Evolutionary conservation across 1,140 invertebrate genomes (phyloP).

Genomic region (Sminthurinus signatus): DNA sequence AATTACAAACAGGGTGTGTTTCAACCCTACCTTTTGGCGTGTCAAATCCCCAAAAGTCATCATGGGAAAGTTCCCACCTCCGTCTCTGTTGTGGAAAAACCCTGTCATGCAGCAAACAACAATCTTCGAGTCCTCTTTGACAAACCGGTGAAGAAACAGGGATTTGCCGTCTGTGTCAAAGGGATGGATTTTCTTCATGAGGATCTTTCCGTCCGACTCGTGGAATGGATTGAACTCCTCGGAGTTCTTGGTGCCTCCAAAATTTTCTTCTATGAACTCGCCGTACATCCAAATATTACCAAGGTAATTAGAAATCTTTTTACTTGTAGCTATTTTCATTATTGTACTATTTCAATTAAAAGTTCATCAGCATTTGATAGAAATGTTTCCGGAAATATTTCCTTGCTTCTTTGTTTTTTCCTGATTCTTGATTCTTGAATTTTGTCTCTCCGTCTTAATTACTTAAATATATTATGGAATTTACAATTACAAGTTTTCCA

Average conservation of each 20-base stretch:
- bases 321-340: too few relatives aligned
- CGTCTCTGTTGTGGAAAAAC: constrained; percentile 75
- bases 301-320: too few relatives aligned
- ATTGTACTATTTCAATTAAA: too few relatives aligned
- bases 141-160: constrained; percentile 57
- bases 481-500: too few relatives aligned
- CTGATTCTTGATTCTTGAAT: too few relatives aligned
- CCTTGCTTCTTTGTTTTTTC: too few relatives aligned
- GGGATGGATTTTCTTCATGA: constrained; percentile 86
- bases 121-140: constrained; percentile 81
- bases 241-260: constrained; percentile 81
- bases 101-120: constrained; percentile 76
- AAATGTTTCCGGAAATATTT: too few relatives aligned
- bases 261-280: constrained; percentile 85
- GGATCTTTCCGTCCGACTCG: constrained; percentile 76
- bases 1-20: constrained; percentile 88
- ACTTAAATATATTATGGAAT: too few relatives aligned
- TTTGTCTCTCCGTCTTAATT: too few relatives aligned
- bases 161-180: constrained; percentile 91
- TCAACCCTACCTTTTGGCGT: constrained; percentile 84
- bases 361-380: too few relatives aligned
- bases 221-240: constrained; percentile 93
- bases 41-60: constrained; percentile 64
- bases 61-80: constrained; percentile 67
- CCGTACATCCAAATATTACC: constrained; percentile 82